Conservation (phyloP, 2,797 vertebrate genomes). For the Schizopygopsis pylzovi region DNA sequence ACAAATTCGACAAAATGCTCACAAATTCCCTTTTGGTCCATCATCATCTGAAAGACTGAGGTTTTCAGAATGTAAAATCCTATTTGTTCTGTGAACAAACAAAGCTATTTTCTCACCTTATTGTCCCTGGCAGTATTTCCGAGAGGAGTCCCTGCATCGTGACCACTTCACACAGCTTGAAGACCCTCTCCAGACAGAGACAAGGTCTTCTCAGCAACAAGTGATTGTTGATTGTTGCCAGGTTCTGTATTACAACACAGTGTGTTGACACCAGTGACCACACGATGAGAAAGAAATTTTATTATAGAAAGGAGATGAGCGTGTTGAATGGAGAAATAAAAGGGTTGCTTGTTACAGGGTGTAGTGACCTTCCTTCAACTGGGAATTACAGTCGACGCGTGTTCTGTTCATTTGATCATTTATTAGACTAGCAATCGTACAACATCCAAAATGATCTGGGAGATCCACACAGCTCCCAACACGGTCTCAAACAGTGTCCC, state of each 20-base stretch:
- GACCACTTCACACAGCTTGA: slow-evolving; percentile 28
- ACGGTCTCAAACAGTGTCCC: too few relatives aligned
- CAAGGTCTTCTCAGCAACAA: slow-evolving; percentile 37
- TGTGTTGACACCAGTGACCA: not conserved
- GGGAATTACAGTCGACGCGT: too few relatives aligned
- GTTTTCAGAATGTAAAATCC: not conserved
- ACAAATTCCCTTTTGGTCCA: not conserved
- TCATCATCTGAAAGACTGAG: not conserved
- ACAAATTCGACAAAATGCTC: not conserved
- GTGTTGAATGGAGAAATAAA: not conserved
- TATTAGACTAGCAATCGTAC: too few relatives aligned
- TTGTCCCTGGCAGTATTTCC: slow-evolving; percentile 5
- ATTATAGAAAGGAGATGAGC: not conserved
- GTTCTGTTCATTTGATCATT: too few relatives aligned
- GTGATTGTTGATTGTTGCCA: slow-evolving; percentile 12
- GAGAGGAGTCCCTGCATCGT: slow-evolving; percentile 1
- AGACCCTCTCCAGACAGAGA: slow-evolving; percentile 30
- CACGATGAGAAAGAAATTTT: not conserved
- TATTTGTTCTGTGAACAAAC: not conserved
- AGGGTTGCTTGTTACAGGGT: not conserved
- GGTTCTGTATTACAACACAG: not conserved
- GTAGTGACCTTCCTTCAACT: too few relatives aligned
- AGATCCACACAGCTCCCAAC: too few relatives aligned
- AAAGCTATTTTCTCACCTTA: not conserved
- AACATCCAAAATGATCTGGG: too few relatives aligned